A percentile compares a stretch with the other conserved stretches of the same genome.
These are phyloP conservation scores for Neolamprologus devosi DNA, from an alignment of 2,113 vertebrate species.

Conservation along the genomic window DNA sequence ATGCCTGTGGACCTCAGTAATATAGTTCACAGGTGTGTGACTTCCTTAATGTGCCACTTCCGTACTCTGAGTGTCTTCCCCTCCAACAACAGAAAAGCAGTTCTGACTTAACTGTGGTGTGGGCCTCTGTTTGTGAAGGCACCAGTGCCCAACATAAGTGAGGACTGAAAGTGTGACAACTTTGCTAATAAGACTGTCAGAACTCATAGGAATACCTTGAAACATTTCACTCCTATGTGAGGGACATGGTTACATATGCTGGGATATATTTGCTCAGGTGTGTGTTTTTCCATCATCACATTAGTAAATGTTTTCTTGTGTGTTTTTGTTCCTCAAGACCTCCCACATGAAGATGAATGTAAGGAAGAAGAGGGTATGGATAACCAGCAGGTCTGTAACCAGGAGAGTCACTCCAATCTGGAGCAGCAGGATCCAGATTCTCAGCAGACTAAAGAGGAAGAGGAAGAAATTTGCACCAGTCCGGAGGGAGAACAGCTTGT, in stretches of 20 bases:
- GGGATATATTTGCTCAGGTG: background rate
- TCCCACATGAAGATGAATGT: fast-evolving
- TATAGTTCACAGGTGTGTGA: background rate
- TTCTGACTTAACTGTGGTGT: background rate
- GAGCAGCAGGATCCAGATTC: background rate
- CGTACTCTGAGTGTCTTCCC: background rate
- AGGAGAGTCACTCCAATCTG: fast-evolving
- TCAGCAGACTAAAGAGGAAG: background rate
- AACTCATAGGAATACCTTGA: background rate
- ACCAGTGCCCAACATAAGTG: background rate
- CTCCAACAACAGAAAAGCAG: background rate
- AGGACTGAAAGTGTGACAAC: background rate
- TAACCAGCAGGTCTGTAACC: background rate
- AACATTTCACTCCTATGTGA: background rate
- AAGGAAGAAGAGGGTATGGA: background rate
- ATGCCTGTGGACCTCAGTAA: fast-evolving
- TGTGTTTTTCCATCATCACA: background rate
- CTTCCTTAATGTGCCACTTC: background rate
- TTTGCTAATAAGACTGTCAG: background rate
- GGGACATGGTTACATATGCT: background rate
- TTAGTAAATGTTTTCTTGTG: background rate
- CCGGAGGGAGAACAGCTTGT: background rate
- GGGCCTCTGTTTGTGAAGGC: background rate
- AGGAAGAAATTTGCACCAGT: background rate
- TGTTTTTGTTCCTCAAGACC: background rate